These are phyloP conservation scores for Stomatorhinus walkeri DNA, from an alignment of 2,797 vertebrate species.

Conservation along the genomic window DNA sequence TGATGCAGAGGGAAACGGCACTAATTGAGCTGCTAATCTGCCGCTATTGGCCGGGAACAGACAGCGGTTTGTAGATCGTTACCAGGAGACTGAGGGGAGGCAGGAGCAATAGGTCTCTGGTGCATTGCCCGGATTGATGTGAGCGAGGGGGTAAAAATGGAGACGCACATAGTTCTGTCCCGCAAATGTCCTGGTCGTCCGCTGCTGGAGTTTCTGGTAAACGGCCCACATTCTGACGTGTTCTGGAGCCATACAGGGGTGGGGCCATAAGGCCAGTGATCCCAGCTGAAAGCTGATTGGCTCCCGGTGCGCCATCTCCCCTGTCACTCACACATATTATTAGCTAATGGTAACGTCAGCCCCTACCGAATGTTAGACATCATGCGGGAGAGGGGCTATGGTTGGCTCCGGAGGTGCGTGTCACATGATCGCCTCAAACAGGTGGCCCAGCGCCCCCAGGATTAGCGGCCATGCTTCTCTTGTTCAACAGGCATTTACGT, in stretches of 20 bases:
- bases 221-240: background rate
- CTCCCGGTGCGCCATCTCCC: background rate
- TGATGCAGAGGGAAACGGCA: background rate
- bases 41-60: background rate
- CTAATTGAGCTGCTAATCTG: conserved; percentile 1
- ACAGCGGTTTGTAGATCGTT: background rate
- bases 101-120: background rate
- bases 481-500: background rate
- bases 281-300: background rate
- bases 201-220: background rate
- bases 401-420: background rate
- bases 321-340: background rate
- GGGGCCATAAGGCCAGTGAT: background rate
- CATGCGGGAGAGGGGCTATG: too few relatives aligned
- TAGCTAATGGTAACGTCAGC: background rate
- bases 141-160: background rate
- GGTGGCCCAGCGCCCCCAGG: background rate
- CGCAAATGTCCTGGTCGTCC: background rate
- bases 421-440: background rate
- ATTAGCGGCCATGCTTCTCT: background rate
- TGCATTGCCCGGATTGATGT: background rate
- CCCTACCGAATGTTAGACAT: background rate
- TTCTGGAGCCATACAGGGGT: background rate
- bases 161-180: background rate
- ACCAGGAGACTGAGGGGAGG: background rate